Conservation (phyloP, 64 coral and sea anemone genomes). For the Catalaphyllia jardinei region DNA sequence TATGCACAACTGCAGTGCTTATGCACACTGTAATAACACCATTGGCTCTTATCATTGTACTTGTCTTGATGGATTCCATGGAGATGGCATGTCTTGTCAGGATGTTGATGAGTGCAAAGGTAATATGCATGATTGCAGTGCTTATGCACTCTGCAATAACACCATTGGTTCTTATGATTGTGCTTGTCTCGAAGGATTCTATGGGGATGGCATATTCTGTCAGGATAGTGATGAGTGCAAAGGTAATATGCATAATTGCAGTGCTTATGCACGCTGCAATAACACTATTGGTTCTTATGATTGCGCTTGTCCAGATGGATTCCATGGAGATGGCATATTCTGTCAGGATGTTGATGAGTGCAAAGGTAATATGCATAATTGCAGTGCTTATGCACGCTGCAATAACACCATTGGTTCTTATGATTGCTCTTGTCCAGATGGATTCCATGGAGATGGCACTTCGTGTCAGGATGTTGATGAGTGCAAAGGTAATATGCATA, state of each 20-base stretch:
- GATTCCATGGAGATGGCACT: slow-evolving; percentile 27
- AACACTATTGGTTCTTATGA: slow-evolving; percentile 1
- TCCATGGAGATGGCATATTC: not conserved
- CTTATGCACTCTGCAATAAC: not conserved
- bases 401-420: slow-evolving; percentile 18
- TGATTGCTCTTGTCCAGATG: slow-evolving; percentile 1
- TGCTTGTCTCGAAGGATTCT: not conserved
- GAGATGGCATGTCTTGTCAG: not conserved
- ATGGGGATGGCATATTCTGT: not conserved
- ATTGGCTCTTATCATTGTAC: not conserved
- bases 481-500: not conserved
- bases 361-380: not conserved
- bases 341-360: slow-evolving; percentile 25
- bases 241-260: not conserved
- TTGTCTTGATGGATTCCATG: not conserved
- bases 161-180: slow-evolving; percentile 9
- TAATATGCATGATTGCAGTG: not conserved
- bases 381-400: not conserved
- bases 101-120: not conserved
- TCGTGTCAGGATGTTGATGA: slow-evolving; percentile 21
- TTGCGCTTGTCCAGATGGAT: not conserved
- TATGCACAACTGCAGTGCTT: not conserved
- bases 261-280: not conserved
- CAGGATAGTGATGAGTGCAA: not conserved
- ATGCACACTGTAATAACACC: not conserved